Conservation (phyloP, 2,113 vertebrate genomes). For the Emberiza fucata region DNA sequence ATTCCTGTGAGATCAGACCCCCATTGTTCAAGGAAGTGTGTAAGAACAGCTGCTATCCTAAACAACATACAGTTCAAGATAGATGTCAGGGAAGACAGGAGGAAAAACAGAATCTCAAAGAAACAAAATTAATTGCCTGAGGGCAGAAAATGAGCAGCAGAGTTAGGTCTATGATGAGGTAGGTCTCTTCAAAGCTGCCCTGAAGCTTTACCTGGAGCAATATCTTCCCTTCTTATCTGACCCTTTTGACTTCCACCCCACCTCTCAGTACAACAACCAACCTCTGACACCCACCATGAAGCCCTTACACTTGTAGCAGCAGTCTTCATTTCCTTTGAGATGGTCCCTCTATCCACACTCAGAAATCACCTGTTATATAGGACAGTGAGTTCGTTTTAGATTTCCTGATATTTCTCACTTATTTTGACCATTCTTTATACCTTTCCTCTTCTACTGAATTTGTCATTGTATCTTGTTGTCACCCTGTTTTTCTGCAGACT, state of each 20-base stretch:
- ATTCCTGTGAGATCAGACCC: background rate
- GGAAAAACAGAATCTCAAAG: background rate
- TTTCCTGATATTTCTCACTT: background rate
- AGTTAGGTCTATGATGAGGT: background rate
- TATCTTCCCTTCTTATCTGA: background rate
- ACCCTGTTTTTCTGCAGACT: background rate
- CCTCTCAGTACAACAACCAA: background rate
- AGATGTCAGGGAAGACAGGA: background rate
- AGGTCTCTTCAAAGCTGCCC: background rate
- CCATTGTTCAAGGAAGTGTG: background rate
- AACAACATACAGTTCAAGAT: background rate
- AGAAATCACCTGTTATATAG: background rate
- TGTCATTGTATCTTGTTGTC: background rate
- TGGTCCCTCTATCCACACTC: background rate
- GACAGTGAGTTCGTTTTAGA: background rate
- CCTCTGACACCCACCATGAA: background rate
- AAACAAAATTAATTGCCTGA: background rate
- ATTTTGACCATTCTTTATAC: background rate
- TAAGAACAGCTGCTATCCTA: background rate
- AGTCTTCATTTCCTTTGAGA: background rate
- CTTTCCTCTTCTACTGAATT: background rate
- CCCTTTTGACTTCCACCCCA: background rate
- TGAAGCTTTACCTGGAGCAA: background rate
- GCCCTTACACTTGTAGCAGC: background rate
- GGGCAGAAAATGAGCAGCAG: background rate